phyloP scores from a whole-genome alignment of 2,113 vertebrate genomes.

The Apteryx mantelli region DNA sequence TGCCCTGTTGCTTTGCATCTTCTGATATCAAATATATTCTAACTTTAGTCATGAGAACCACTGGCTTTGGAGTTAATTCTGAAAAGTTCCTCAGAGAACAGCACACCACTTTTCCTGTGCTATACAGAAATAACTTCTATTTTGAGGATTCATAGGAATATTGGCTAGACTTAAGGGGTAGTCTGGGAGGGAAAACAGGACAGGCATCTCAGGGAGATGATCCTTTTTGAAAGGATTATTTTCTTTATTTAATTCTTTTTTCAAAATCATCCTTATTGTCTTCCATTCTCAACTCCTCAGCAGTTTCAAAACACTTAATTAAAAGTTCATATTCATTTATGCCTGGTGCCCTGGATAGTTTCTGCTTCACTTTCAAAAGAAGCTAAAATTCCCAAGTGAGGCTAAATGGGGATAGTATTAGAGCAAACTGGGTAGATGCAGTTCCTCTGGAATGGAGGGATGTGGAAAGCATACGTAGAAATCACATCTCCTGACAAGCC shows the following conservation, averaged over 20 bases:
- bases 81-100: background rate
- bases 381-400: background rate
- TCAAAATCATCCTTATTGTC: background rate
- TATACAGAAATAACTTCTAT: background rate
- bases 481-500: constrained; percentile 50
- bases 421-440: background rate
- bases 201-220: background rate
- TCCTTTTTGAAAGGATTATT: background rate
- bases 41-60: background rate
- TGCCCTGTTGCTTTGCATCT: background rate
- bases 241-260: background rate
- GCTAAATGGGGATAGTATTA: background rate
- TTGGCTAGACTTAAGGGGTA: background rate
- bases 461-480: constrained; percentile 18
- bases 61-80: background rate
- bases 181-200: background rate
- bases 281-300: background rate
- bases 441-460: background rate
- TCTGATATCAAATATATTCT: background rate
- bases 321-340: background rate
- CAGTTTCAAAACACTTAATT: constrained; percentile 17
- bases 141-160: background rate
- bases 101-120: background rate
- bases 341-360: background rate
- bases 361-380: background rate